These are phyloP conservation scores for Microcebus tavaratra DNA, from an alignment of 2,113 vertebrate genomes.

Conservation along the genomic window DNA sequence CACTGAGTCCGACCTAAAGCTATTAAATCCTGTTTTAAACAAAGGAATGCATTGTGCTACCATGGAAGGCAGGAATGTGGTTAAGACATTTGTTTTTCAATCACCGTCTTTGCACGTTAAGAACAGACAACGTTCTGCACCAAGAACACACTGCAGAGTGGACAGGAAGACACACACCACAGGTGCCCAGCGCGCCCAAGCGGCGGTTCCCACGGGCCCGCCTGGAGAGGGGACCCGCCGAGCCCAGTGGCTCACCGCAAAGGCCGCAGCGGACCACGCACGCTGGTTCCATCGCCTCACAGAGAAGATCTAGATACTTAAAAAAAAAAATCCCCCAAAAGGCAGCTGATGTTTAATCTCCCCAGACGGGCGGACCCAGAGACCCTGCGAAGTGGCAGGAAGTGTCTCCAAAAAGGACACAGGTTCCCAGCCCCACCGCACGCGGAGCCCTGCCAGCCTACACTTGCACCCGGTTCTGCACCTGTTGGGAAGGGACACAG, in stretches of 20 bases:
- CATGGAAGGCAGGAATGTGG: not conserved
- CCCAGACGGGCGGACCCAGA: accelerated
- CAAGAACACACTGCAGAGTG: not conserved
- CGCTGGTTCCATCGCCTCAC: not conserved
- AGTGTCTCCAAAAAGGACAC: accelerated
- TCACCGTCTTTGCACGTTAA: not conserved
- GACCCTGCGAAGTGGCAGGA: not conserved
- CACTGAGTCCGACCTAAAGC: not conserved
- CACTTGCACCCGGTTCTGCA: too few relatives aligned
- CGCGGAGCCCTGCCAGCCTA: too few relatives aligned
- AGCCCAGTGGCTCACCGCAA: not conserved
- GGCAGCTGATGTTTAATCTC: not conserved
- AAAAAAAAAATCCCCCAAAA: not conserved
- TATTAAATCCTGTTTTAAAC: not conserved
- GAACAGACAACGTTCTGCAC: not conserved
- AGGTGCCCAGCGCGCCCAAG: accelerated
- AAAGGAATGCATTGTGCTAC: accelerated
- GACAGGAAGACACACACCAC: not conserved
- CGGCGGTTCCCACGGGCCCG: accelerated
- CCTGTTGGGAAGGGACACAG: not conserved
- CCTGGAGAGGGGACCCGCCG: accelerated
- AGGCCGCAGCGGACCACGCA: accelerated
- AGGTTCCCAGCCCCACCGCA: accelerated
- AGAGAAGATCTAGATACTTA: not conserved
- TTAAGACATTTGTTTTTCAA: not conserved